Base-by-base conservation (phyloP, 2,888 invertebrate species). In the Ophion slaviceki region DNA sequence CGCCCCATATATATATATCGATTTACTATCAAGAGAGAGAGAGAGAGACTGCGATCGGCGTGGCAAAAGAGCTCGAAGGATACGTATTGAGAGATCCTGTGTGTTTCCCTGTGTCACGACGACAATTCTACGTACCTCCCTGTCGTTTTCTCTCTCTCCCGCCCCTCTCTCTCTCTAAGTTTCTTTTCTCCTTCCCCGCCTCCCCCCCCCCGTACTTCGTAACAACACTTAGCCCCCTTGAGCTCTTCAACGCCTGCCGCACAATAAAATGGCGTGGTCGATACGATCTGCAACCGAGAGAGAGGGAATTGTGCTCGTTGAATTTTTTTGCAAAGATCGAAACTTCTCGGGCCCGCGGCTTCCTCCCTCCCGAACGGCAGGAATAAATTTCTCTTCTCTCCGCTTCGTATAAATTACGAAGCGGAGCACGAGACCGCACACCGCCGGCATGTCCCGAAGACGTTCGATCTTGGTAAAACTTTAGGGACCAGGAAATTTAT, bases 21-120 rank as follows among this genome's bases (percentile, higher is more conserved):
- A 28, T 28, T 28, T 28, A 28, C 28, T 28, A 3, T 28, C 28
- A 28, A 28, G 36, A 36, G 36, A 36, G 53, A 17, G 14, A 17
- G 53, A 2, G 53, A 14, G 17, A 53, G 53, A 53, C 5, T 14
- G 14, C 53, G 53, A 47, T 11, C 10, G 47, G 47, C 1, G 47
- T 47, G 14, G 47, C 40, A 40, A 40, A 40, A 71, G 70, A 53
- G 32, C 71, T 57, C 53, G 36, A 71, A 53, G 71, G 71, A 40
- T 8, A 40, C 40, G 3, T 40, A 40, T 40, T 8, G 40, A 40
- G 40, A 40, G 40, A 57, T n/a, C 28, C 57, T 32, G 32, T 32
- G 28, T 28, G 57, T 71, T 59, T 32, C 36, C 57, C n/a, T n/a
- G 32, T 57, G 71, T 2, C 57, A 57, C 71, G 32, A 71, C 57